Evolutionary conservation across 1,140 invertebrate species (phyloP).

Genomic region (Cyclargus thomasi): DNA sequence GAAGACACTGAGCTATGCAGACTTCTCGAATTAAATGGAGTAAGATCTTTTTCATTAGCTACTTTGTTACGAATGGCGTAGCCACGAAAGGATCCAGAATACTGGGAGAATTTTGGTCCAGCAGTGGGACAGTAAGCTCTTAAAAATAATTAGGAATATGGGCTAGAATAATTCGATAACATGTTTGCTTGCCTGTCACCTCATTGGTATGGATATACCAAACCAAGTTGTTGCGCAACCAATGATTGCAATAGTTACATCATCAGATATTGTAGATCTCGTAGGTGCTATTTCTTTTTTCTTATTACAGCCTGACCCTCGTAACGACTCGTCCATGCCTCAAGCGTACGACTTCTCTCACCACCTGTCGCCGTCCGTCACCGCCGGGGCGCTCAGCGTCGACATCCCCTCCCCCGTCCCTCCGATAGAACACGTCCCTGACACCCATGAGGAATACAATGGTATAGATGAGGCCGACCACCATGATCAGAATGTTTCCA

Average conservation of each 20-base stretch:
- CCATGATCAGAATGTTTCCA: constrained; percentile 28
- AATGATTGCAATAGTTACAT: no score
- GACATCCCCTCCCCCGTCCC: constrained; percentile 69
- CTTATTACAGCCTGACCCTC: constrained; percentile 48
- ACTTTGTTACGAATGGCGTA: no score
- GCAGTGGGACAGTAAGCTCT: no score
- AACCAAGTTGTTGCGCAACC: no score
- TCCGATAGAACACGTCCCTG: constrained; percentile 41
- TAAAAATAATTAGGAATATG: no score
- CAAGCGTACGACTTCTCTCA: constrained; percentile 71
- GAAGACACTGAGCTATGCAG: constrained; percentile 76
- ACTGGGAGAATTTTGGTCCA: neutral
- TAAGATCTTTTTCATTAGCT: no score
- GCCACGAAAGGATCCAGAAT: no score
- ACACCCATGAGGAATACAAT: constrained; percentile 41
- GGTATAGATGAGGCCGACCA: constrained; percentile 41
- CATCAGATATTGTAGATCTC: no score
- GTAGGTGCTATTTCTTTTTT: neutral
- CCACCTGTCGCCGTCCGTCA: constrained; percentile 60
- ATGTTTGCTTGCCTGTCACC: no score
- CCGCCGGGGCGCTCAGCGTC: constrained; percentile 53
- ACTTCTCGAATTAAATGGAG: constrained; percentile 87
- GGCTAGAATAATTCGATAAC: no score
- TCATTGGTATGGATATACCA: no score
- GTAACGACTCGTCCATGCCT: constrained; percentile 69